Evolutionary conservation across 2,113 vertebrate genomes (phyloP).

Genomic region (Labeo catla): DNA sequence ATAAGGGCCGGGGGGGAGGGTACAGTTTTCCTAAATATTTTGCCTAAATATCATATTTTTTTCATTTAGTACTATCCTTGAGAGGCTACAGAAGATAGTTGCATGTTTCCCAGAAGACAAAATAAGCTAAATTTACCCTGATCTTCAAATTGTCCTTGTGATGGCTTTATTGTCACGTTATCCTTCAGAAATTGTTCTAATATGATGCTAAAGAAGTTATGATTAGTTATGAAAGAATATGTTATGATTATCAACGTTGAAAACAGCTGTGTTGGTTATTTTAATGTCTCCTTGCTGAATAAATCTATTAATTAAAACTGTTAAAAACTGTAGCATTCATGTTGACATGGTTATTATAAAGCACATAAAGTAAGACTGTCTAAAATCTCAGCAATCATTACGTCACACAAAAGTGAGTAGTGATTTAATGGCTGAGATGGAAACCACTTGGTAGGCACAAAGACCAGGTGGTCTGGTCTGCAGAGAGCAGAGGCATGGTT

Average conservation of each 20-base stretch:
- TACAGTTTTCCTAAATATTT: too few relatives aligned
- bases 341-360: neutral
- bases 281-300: neutral
- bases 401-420: conserved; percentile 29
- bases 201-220: neutral
- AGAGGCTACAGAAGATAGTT: too few relatives aligned
- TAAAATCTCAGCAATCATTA: neutral
- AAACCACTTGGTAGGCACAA: conserved; percentile 43
- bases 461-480: conserved; percentile 53
- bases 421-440: conserved; percentile 53
- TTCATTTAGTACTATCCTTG: too few relatives aligned
- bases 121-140: too few relatives aligned
- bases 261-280: neutral
- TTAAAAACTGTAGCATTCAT: neutral
- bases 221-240: too few relatives aligned
- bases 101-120: too few relatives aligned
- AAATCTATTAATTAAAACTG: neutral
- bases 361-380: neutral
- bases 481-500: conserved; percentile 41
- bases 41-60: too few relatives aligned
- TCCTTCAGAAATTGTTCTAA: neutral
- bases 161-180: neutral
- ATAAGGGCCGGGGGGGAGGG: too few relatives aligned
- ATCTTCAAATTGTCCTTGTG: too few relatives aligned
- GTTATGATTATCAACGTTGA: neutral